Percentiles rank a stretch among this genome's conserved stretches.
Conservation (phyloP, 2,797 vertebrate species). For the Scolopax rusticola region DNA sequence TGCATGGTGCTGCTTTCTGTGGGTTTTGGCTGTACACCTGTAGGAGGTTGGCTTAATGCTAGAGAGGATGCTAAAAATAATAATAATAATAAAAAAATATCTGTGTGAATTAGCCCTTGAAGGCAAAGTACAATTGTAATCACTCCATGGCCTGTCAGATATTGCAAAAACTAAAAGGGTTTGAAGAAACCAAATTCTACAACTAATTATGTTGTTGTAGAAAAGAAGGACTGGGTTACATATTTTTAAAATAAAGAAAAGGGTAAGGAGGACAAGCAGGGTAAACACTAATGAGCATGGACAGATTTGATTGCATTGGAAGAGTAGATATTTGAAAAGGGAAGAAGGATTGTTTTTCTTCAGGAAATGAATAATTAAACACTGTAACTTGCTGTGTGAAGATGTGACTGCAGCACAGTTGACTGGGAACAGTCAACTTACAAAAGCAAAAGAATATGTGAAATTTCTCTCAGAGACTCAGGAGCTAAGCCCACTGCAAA, state of each 20-base stretch:
- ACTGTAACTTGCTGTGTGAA: background rate
- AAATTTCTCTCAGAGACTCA: background rate
- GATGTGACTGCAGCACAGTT: background rate
- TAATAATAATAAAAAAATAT: too few relatives aligned
- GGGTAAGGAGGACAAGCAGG: background rate
- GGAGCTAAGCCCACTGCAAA: background rate
- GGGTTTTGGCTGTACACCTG: background rate
- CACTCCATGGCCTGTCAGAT: background rate
- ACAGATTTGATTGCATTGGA: background rate
- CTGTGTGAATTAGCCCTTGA: background rate
- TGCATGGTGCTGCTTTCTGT: background rate
- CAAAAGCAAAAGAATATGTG: background rate
- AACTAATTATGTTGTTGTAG: background rate
- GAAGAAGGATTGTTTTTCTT: background rate
- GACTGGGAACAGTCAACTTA: background rate
- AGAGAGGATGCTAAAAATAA: background rate
- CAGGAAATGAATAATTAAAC: constrained; percentile 34
- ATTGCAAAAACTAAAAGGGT: background rate
- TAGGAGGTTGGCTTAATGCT: background rate
- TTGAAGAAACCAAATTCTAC: background rate
- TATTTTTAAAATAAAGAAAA: background rate
- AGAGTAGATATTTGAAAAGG: background rate
- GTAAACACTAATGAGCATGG: background rate
- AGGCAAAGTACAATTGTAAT: background rate
- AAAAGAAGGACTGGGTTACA: background rate